Evolutionary conservation across 92 coral and sea anemone genomes (phyloP).

Genomic region (Montipora capitata): DNA sequence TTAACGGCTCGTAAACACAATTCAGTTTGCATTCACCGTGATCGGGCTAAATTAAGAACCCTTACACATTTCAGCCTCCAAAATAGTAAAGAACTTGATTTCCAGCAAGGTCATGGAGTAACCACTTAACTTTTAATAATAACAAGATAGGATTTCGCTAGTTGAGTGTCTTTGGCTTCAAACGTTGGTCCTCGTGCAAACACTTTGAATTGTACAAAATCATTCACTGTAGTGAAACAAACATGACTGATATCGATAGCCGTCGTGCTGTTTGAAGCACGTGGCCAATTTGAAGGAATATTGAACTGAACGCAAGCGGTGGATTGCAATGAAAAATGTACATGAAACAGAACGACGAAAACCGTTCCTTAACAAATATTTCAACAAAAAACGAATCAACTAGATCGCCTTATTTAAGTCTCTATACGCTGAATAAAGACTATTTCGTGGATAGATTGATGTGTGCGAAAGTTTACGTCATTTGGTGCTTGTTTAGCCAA

Average conservation of each 20-base stretch:
- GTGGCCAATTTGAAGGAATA: too few relatives aligned
- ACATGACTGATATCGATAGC: background rate
- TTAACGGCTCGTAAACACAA: background rate
- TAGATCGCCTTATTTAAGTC: too few relatives aligned
- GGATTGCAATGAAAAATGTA: too few relatives aligned
- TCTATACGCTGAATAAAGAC: too few relatives aligned
- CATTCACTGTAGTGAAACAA: background rate
- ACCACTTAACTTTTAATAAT: background rate
- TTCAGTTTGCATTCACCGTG: background rate
- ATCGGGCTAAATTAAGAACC: too few relatives aligned
- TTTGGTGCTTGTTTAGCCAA: background rate
- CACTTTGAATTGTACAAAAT: background rate
- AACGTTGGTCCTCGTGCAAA: background rate
- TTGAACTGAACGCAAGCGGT: too few relatives aligned
- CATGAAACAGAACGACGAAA: too few relatives aligned
- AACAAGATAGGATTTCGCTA: background rate
- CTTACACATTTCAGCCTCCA: background rate
- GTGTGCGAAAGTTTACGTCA: too few relatives aligned
- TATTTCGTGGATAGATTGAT: too few relatives aligned
- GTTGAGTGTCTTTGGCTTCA: background rate
- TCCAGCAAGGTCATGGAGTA: background rate
- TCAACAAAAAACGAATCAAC: too few relatives aligned
- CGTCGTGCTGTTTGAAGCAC: too few relatives aligned
- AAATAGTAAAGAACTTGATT: background rate
- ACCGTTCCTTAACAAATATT: too few relatives aligned